Conservation (phyloP, 2,888 invertebrate species). For the Rhingia rostrata region DNA sequence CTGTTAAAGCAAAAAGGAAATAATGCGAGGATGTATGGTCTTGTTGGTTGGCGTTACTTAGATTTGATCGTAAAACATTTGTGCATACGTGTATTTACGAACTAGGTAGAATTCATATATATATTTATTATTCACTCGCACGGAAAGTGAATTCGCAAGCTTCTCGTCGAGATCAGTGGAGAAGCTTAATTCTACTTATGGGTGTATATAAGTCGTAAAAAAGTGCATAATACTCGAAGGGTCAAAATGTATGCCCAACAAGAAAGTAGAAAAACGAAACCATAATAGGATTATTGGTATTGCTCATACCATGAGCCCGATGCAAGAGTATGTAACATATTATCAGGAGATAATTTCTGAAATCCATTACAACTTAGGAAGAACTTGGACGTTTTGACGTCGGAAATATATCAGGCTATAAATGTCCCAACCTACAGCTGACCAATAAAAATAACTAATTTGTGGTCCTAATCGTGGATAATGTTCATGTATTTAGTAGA, state of each 20-base stretch:
- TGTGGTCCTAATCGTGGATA: too few species aligned
- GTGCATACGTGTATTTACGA: slow-evolving; percentile 21
- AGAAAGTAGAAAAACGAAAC: background rate
- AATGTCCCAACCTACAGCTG: background rate
- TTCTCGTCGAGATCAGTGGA: slow-evolving; percentile 37
- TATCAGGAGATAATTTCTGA: slow-evolving; percentile 19
- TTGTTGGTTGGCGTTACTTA: slow-evolving; percentile 27
- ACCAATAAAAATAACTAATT: too few species aligned
- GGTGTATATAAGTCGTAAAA: slow-evolving; percentile 37
- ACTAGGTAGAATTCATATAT: slow-evolving; percentile 5
- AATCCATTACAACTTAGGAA: background rate
- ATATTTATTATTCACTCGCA: slow-evolving; percentile 35
- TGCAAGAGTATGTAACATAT: slow-evolving; percentile 2
- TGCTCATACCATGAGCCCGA: background rate
- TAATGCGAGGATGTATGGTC: slow-evolving; percentile 23
- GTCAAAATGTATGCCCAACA: slow-evolving; percentile 8
- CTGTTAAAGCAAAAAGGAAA: slow-evolving; percentile 3
- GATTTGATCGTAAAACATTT: slow-evolving; percentile 53
- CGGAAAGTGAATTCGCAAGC: slow-evolving; percentile 44
- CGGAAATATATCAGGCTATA: background rate
- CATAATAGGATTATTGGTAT: slow-evolving; percentile 48
- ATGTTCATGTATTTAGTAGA: too few species aligned
- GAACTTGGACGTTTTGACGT: background rate
- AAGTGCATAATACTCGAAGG: slow-evolving; percentile 14
- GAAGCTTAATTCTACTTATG: slow-evolving; percentile 36